Base-by-base conservation (phyloP, 1,140 invertebrate genomes). In the Pseudomyrmex flavicornis region DNA sequence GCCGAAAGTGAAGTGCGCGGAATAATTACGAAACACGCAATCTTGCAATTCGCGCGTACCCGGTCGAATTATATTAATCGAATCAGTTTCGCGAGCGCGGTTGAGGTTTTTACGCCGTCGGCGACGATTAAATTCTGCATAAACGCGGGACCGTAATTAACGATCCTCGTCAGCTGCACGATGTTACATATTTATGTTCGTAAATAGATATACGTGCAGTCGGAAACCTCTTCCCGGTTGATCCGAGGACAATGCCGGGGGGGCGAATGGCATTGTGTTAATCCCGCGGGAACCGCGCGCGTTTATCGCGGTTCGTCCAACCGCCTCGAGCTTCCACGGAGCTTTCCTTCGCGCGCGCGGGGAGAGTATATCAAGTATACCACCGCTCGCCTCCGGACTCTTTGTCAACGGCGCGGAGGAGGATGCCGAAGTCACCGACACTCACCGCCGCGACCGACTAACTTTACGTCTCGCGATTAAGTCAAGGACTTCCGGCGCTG, bases 401-500 rank as follows among this genome's bases (percentile, higher is more conserved):
- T 59, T 22, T 66, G 76, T 69, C 65, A 65, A 20, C 59, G 35
- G 54, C 35, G 20, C 26, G 35, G 35, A 35, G 35, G 35, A 35
- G 13, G 50, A 44, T 59, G 65, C 72, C 72, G n/a, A 84, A 76
- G 85, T 88, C 86, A 82, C 74, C 65, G 58, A 58, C 86, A 88
- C 73, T 35, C 35, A 35, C 35, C 35, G 35, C 5, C 77, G 58
- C 59, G 77, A 82, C 73, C 68, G 82, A 59, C 59, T 79, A 85
- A 88, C 86, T 88, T 35, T 88, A 88, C 73, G 61, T 68, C 61
- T 15, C 44, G n/a, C 77, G 77, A 88, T 88, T 88, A 88, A 88
- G 83, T 88, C 83, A 83, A 85, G 66, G 52, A 79, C 77, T 63
- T 58, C 59, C 52, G 48, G 22, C 46, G 13, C 52, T 20, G 48